These are phyloP conservation scores for Nudaria mundana DNA, from an alignment of 2,888 invertebrate species.

Conservation along the genomic window DNA sequence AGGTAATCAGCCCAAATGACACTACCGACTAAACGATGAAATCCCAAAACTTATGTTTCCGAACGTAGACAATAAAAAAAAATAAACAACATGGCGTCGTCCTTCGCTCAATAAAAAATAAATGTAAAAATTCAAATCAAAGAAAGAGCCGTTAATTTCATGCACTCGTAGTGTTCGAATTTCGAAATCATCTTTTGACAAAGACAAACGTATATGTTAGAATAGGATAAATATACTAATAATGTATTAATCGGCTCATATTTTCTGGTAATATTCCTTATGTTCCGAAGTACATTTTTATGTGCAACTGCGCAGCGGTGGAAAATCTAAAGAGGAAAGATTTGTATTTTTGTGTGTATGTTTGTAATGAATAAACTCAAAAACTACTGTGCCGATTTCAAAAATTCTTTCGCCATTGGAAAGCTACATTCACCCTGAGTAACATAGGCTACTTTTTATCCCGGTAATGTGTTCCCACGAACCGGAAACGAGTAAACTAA, in stretches of 20 bases:
- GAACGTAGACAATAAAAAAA: slow-evolving; percentile 46
- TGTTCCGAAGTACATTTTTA: slow-evolving; percentile 35
- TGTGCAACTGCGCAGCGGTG: not conserved
- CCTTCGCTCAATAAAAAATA: slow-evolving; percentile 54
- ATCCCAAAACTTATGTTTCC: slow-evolving; percentile 53
- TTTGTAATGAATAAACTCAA: no score
- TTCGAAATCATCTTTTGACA: slow-evolving; percentile 59
- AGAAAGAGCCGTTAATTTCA: slow-evolving; percentile 76
- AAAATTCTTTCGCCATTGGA: no score
- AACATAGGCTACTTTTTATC: no score
- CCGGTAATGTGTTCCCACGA: no score
- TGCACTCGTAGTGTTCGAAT: slow-evolving; percentile 70
- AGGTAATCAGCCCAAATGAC: slow-evolving; percentile 34
- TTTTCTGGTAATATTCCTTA: slow-evolving; percentile 72
- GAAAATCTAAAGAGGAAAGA: no score
- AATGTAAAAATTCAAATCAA: slow-evolving; percentile 68
- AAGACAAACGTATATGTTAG: slow-evolving; percentile 32
- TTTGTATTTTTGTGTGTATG: no score
- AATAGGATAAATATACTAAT: slow-evolving; percentile 49
- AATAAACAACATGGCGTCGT: slow-evolving; percentile 71
- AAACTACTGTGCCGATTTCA: no score
- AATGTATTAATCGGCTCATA: slow-evolving; percentile 77
- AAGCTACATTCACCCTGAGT: no score
- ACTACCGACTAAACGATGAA: slow-evolving; percentile 27
- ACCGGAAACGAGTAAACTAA: no score